Evolutionary conservation across 2,888 invertebrate species (phyloP), one percentile per base, ranked within the genome.

Genomic region (Mesorhabditis sp.): DNA sequence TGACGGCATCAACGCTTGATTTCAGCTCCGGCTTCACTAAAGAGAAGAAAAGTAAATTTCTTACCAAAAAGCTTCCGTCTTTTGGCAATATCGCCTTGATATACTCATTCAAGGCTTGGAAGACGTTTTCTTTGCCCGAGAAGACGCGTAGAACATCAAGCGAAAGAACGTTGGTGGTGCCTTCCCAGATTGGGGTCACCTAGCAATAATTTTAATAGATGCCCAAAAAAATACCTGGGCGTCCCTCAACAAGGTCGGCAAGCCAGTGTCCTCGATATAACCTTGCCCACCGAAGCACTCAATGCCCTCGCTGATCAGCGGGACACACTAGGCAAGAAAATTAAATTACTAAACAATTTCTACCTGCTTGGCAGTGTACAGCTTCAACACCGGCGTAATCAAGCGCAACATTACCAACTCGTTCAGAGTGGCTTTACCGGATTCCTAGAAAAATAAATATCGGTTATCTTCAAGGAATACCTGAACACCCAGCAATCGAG

Each of bases 131-230:
- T 61, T 87, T 81, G 2, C 89, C 89, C 45, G 78, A 82, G 13
- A 89, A 82, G 4, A 88, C 88, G 67, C 89, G 83, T 5, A 89
- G 84, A 4, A 89, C 88, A 80, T 90, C 89, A 50, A 89, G 81
- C 0, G 89, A 88, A 61, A 89, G 82, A 58, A 90, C 87, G 79
- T 89, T 90, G 5, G 89, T 89, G 2, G 89, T 90, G 28, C 89
- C 90, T 82, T 90, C 89, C 90, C 90, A 90, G 71, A 90, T 90
- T 15, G 89, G 88, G 45, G 88, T 83, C 2, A 89, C 89, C 88
- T 88, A 70, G 13, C n/a, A 10, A 63, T 10, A 28, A 28, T 10
- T 63, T 10, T 41, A 15, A 10, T 62, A 7, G 4, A 6, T 13
- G 10, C 43, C 65, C 7, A 43, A 13, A 63, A 63, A 28, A 28